phyloP scores from a whole-genome alignment of 1,140 invertebrate genomes.

The Ips typographus region DNA sequence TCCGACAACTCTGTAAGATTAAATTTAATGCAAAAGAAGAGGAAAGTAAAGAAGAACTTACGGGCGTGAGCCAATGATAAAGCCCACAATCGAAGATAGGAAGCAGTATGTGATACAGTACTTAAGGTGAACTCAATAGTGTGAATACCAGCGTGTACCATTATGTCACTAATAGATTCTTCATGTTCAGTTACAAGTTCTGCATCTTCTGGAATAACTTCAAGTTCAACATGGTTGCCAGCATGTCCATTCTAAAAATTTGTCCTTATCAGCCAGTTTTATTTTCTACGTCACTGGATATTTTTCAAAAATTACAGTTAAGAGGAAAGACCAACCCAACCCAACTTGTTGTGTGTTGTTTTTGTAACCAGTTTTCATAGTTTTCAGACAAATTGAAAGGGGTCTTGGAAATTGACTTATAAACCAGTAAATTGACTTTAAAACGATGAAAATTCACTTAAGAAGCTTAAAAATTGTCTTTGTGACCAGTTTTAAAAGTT shows the following conservation, averaged over 20 bases:
- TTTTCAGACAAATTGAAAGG: too few species aligned
- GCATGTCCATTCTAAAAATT: conserved; percentile 19
- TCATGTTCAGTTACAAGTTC: conserved; percentile 54
- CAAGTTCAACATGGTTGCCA: conserved; percentile 40
- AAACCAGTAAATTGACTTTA: too few species aligned
- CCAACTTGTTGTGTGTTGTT: too few species aligned
- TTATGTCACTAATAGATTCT: conserved; percentile 80
- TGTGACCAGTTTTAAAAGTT: too few species aligned
- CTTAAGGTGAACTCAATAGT: conserved; percentile 97
- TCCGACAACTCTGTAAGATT: conserved; percentile 79
- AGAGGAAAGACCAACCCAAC: too few species aligned
- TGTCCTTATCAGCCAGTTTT: not conserved
- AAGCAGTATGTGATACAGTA: conserved; percentile 94
- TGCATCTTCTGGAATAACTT: conserved; percentile 23
- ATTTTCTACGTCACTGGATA: too few species aligned
- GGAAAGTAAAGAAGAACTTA: conserved; percentile 55
- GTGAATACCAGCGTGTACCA: conserved; percentile 92
- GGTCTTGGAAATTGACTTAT: too few species aligned
- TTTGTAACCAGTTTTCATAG: too few species aligned
- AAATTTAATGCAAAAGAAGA: not conserved
- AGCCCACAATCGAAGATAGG: conserved; percentile 95
- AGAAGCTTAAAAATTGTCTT: too few species aligned
- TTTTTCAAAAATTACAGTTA: not conserved
- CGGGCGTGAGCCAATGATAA: conserved; percentile 92
- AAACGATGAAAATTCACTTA: too few species aligned